Conservation (phyloP, 2,888 invertebrate genomes). For the Cremastinae sp. region DNA sequence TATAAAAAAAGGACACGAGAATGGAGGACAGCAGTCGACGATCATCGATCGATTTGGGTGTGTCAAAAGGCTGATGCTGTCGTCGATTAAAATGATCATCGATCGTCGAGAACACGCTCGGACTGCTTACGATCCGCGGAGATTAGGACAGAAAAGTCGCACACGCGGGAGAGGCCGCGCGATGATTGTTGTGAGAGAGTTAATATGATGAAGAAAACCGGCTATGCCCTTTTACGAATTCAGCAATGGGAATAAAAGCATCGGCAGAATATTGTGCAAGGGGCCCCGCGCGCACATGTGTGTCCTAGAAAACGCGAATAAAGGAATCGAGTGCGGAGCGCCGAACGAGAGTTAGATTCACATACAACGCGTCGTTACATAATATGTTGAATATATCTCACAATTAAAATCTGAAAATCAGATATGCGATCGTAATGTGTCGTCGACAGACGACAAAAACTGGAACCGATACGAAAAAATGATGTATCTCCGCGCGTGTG, state of each 20-base stretch:
- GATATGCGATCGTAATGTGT: too few relatives aligned
- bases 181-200: conserved; percentile 55
- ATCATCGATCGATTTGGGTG: too few relatives aligned
- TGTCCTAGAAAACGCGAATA: neutral
- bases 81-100: too few relatives aligned
- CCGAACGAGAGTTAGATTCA: too few relatives aligned
- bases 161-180: conserved; percentile 36
- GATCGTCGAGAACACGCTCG: neutral
- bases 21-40: neutral
- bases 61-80: too few relatives aligned
- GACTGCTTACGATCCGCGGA: neutral
- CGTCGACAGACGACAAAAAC: too few relatives aligned
- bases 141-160: conserved; percentile 23
- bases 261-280: conserved; percentile 42
- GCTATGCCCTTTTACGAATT: conserved; percentile 52
- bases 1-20: neutral
- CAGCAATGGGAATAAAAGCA: conserved; percentile 46
- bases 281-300: neutral
- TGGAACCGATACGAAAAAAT: too few relatives aligned
- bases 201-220: conserved; percentile 46
- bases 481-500: neutral
- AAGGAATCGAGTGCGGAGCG: too few relatives aligned
- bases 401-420: too few relatives aligned
- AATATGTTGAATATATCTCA: too few relatives aligned
- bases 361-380: too few relatives aligned